phyloP scores from a whole-genome alignment of 2,888 invertebrate species.

The Chrysodeixis includens region DNA sequence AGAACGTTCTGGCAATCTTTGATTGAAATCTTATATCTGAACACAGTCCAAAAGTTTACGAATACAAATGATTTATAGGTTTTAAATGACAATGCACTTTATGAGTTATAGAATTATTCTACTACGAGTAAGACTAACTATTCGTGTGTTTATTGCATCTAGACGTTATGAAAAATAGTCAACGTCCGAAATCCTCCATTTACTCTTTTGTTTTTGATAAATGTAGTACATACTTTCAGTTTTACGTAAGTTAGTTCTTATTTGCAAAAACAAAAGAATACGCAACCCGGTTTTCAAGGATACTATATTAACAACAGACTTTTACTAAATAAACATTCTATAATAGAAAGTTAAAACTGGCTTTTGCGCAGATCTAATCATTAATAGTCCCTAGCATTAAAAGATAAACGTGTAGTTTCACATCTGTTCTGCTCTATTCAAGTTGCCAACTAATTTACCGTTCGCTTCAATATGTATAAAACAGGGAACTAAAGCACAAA shows the following conservation, averaged over 20 bases:
- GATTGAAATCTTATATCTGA: conserved; percentile 50
- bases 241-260: too few relatives aligned
- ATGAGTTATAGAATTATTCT: neutral
- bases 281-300: too few relatives aligned
- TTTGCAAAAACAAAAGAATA: too few relatives aligned
- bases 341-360: neutral
- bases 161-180: too few relatives aligned
- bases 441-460: neutral
- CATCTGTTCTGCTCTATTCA: too few relatives aligned
- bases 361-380: neutral
- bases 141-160: neutral
- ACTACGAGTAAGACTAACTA: neutral
- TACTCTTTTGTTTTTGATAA: too few relatives aligned
- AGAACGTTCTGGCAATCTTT: conserved; percentile 42
- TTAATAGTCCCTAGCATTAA: neutral
- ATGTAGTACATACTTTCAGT: too few relatives aligned
- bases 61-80: conserved; percentile 30
- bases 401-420: neutral
- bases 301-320: too few relatives aligned
- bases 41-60: conserved; percentile 27
- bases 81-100: conserved; percentile 24
- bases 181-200: too few relatives aligned
- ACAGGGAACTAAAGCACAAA: neutral
- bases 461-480: neutral
- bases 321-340: neutral